Evolutionary conservation across 2,888 invertebrate genomes (phyloP).

Genomic region (Argyresthia goedartella): DNA sequence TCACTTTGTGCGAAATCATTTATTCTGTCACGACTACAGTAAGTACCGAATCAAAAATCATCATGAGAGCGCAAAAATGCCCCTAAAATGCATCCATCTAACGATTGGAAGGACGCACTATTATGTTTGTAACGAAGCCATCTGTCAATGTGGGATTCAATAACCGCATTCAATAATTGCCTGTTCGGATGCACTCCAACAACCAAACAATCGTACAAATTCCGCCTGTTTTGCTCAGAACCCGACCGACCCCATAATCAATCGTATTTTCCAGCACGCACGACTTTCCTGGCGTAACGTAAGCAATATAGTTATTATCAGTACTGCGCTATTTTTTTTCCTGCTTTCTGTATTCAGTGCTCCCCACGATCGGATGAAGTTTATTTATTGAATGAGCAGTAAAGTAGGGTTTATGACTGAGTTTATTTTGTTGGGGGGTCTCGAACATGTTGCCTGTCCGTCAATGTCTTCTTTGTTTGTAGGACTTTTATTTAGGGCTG

Average conservation of each 20-base stretch:
- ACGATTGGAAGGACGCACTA: conserved; percentile 29
- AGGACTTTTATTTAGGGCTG: conserved; percentile 10
- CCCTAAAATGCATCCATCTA: conserved; percentile 29
- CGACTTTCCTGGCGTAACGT: conserved; percentile 17
- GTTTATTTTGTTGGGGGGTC: conserved; percentile 43
- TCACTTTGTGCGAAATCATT: conserved; percentile 12
- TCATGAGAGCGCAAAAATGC: conserved; percentile 54
- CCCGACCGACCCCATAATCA: conserved; percentile 30
- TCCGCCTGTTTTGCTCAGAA: conserved; percentile 40
- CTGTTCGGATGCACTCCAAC: conserved; percentile 26
- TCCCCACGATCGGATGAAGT: conserved; percentile 28
- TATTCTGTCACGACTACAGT: conserved; percentile 17
- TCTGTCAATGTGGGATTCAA: conserved; percentile 59
- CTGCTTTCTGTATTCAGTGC: background rate
- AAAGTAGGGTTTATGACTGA: conserved; percentile 53
- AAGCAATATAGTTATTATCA: conserved; percentile 49
- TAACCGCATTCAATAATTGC: conserved; percentile 45
- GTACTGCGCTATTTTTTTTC: conserved; percentile 2
- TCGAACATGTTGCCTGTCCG: conserved; percentile 26
- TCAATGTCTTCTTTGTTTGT: conserved; percentile 44
- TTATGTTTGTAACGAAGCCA: conserved; percentile 38
- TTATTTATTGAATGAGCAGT: conserved; percentile 61
- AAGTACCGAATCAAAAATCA: conserved; percentile 15
- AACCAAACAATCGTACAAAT: conserved; percentile 37
- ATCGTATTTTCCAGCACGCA: conserved; percentile 33